These are phyloP conservation scores for Clanis bilineata DNA, from an alignment of 2,888 invertebrate species.

Conservation along the genomic window DNA sequence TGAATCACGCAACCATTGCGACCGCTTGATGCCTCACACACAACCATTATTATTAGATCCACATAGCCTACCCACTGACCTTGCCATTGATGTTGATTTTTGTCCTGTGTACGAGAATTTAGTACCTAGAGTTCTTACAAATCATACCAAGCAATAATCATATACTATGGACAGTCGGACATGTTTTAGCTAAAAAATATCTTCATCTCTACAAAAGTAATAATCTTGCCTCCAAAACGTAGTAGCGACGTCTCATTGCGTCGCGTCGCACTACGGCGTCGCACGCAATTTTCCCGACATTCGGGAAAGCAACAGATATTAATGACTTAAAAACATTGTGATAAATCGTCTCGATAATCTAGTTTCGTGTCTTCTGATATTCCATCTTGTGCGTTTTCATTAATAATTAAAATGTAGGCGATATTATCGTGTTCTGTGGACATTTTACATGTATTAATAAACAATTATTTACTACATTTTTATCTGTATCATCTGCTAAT, in stretches of 20 bases:
- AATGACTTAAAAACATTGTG: not conserved
- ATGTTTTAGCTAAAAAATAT: not conserved
- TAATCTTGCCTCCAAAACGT: not conserved
- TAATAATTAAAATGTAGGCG: not conserved
- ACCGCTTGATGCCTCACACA: no score
- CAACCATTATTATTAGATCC: no score
- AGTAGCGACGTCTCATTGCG: not conserved
- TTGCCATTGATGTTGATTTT: no score
- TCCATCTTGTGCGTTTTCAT: constrained; percentile 1
- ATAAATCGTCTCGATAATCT: constrained; percentile 4
- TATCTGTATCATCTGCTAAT: no score
- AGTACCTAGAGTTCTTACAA: not conserved
- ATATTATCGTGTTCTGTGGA: not conserved
- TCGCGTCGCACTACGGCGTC: not conserved
- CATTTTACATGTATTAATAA: not conserved
- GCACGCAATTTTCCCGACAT: not conserved
- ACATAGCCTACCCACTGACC: no score
- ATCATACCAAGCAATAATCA: no score
- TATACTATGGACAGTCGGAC: not conserved
- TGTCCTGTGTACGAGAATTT: not conserved
- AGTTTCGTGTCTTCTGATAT: not conserved
- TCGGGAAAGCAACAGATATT: constrained; percentile 6
- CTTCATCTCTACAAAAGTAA: not conserved
- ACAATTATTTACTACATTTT: not conserved
- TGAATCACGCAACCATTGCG: no score